phyloP scores from a whole-genome alignment of 2,888 invertebrate genomes.

The Automeris io region DNA sequence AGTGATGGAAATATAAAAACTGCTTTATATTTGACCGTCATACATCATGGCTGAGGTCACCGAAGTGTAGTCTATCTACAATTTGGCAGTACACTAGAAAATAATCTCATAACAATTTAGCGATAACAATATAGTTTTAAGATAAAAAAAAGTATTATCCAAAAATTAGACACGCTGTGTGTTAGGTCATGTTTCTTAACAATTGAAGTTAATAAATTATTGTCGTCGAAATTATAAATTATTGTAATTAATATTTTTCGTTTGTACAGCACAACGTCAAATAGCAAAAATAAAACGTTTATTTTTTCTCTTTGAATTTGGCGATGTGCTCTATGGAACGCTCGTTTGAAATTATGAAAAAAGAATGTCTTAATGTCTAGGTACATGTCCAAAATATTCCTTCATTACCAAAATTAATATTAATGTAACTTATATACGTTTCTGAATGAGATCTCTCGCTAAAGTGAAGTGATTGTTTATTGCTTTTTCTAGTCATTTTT shows the following conservation, averaged over 20 bases:
- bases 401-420: slow-evolving; percentile 24
- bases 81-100: slow-evolving; percentile 55
- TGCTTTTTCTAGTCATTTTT: slow-evolving; percentile 66
- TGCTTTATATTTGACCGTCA: slow-evolving; percentile 33
- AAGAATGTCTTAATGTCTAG: slow-evolving; percentile 23
- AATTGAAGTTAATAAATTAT: slow-evolving; percentile 44
- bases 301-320: slow-evolving; percentile 33
- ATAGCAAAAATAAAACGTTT: slow-evolving; percentile 16
- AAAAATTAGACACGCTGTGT: slow-evolving; percentile 69
- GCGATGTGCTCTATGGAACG: slow-evolving; percentile 33
- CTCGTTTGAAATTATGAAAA: slow-evolving; percentile 17
- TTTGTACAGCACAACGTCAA: slow-evolving; percentile 33
- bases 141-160: slow-evolving; percentile 74
- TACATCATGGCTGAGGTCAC: slow-evolving; percentile 46
- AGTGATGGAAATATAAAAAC: slow-evolving; percentile 30
- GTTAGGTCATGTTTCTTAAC: slow-evolving; percentile 55
- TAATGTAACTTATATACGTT: slow-evolving; percentile 21
- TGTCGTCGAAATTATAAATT: slow-evolving; percentile 37
- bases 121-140: slow-evolving; percentile 58
- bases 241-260: slow-evolving; percentile 25
- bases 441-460: slow-evolving; percentile 50
- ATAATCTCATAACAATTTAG: slow-evolving; percentile 70
- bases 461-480: slow-evolving; percentile 35
- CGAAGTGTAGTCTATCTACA: slow-evolving; percentile 48
- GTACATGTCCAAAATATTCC: slow-evolving; percentile 23